A percentile compares a stretch with the other conserved stretches of the same genome.
These are phyloP conservation scores for Petrolisthes manimaculis DNA, from an alignment of 2,888 invertebrate genomes.

Conservation along the genomic window DNA sequence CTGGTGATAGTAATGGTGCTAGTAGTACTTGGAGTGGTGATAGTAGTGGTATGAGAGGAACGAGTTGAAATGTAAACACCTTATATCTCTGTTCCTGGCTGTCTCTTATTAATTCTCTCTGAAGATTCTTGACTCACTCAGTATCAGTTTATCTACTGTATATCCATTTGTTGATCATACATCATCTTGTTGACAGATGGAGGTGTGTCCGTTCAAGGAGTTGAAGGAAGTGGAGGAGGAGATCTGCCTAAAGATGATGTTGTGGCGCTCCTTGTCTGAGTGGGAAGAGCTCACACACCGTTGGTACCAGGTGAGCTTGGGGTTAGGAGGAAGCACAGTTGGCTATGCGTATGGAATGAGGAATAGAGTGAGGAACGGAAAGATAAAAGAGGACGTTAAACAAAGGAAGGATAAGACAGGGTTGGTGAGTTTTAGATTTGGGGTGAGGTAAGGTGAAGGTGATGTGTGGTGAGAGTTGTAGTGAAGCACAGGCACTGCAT, in stretches of 20 bases:
- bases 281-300: slow-evolving; percentile 53
- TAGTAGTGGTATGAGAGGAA: no score
- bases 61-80: no score
- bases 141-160: not conserved
- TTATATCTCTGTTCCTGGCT: not conserved
- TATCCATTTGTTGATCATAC: not conserved
- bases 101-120: not conserved
- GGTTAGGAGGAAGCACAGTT: not conserved
- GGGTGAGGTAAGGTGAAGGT: no score
- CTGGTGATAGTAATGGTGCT: no score
- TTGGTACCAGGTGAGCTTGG: slow-evolving; percentile 59
- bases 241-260: slow-evolving; percentile 56
- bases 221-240: slow-evolving; percentile 62
- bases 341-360: no score
- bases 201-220: slow-evolving; percentile 53
- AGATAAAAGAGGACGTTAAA: no score
- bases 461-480: no score
- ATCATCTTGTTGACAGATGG: slow-evolving; percentile 35
- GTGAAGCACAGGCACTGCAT: no score
- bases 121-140: not conserved
- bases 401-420: no score
- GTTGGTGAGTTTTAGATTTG: no score
- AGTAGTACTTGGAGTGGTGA: no score
- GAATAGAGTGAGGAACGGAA: no score
- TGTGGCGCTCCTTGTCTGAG: slow-evolving; percentile 61